Evolutionary conservation across 2,888 invertebrate genomes (phyloP), one percentile per base, ranked within the genome.

Genomic region (Lithophane semibrunnea): DNA sequence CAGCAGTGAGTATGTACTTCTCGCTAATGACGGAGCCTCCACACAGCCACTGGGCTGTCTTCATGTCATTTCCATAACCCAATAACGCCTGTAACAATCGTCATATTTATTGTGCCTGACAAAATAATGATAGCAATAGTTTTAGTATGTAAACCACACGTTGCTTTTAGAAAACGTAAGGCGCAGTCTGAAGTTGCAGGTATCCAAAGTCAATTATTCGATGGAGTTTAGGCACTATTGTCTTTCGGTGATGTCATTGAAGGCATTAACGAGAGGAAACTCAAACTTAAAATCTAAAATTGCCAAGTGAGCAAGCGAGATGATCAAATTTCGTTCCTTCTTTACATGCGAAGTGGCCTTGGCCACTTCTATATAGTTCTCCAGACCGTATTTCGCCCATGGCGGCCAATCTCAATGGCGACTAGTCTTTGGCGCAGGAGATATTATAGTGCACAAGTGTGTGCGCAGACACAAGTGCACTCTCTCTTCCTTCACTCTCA

Each of bases 1-100:
- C 64, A 1, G 64, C 64, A 42, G 64, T 64, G n/a, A 64, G 64
- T n/a, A 64, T 42, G 1, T 64, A 64, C 44, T 69, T 69, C 24
- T 83, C 77, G 42, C 81, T 86, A 69, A 86, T 86, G 18, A 86
- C 65, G 2, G 82, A 65, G 12, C 86, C 86, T 2, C 81, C 86
- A 24, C 86, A 86, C 16, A 83, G 49, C 85, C 86, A 86, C n/a
- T 73, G 58, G 8, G 75, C 77, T 13, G 65, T 49, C 1, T 60
- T 12, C 3, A 56, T 21, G 2, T 73, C 71, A 8, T 64, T 18
- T 2, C 84, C 84, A 52, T 80, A 84, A 0, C 84, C 82, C 2
- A 84, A 42, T 0, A 77, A 37, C 0, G 79, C 77, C 82, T 82
- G 72, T 18, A 79, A 71, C 42, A 8, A 4, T 9, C 2, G 16